These are phyloP conservation scores for Cyrtonyx montezumae DNA, from an alignment of 2,113 vertebrate species.

Conservation along the genomic window DNA sequence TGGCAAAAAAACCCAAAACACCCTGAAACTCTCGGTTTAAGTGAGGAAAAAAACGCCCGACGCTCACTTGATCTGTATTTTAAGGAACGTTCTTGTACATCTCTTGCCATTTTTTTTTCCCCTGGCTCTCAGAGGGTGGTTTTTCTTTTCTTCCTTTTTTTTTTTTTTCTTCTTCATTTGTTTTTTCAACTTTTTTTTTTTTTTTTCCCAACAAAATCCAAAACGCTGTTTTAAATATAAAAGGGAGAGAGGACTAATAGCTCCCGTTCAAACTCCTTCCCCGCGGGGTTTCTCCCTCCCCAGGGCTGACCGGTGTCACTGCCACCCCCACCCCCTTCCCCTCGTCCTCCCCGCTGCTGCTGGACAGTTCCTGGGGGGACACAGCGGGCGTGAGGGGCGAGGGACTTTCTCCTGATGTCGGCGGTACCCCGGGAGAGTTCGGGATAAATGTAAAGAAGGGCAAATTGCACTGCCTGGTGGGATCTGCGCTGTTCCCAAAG, in stretches of 20 bases:
- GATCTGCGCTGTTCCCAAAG: not conserved
- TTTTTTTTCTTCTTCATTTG: no score
- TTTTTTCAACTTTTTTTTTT: not conserved
- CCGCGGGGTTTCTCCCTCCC: not conserved
- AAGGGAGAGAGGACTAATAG: not conserved
- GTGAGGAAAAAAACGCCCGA: constrained; percentile 4
- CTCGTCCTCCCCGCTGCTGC: not conserved
- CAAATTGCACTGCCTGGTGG: not conserved
- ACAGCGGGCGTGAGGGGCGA: fast-evolving
- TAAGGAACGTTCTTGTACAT: constrained; percentile 45
- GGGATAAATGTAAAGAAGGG: not conserved
- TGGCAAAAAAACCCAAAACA: constrained; percentile 1
- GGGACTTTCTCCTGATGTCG: fast-evolving
- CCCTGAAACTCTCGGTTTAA: not conserved
- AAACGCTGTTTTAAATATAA: not conserved
- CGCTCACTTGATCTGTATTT: not conserved
- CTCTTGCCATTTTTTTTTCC: not conserved
- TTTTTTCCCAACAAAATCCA: not conserved
- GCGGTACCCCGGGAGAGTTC: not conserved
- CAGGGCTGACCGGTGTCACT: not conserved
- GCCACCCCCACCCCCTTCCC: fast-evolving
- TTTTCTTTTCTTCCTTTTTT: not conserved
- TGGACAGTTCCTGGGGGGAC: not conserved
- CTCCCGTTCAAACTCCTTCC: fast-evolving
- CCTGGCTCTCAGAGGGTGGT: not conserved